These are phyloP conservation scores for Caenorhabditis macrosperma DNA, from an alignment of 2,888 invertebrate species.

Conservation along the genomic window DNA sequence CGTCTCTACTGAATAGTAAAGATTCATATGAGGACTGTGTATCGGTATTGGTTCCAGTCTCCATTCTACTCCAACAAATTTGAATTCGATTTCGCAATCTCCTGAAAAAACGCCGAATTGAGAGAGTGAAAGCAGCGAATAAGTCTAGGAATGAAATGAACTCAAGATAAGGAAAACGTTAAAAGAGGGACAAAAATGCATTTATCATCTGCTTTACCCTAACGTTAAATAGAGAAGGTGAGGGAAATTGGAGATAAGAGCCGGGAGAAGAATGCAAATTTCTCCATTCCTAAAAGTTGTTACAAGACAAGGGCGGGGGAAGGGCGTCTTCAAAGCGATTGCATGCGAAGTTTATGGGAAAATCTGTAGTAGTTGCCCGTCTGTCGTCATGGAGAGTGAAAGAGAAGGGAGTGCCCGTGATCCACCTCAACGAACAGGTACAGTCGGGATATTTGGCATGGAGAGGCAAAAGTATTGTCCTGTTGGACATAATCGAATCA, in stretches of 20 bases:
- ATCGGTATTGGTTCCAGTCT: slow-evolving; percentile 37
- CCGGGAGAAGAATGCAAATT: slow-evolving; percentile 9
- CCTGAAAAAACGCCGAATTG: background rate
- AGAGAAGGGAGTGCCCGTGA: slow-evolving; percentile 39
- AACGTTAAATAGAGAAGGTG: slow-evolving; percentile 3
- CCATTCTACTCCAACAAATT: slow-evolving; percentile 32
- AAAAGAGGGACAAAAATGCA: slow-evolving; percentile 36
- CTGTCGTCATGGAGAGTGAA: slow-evolving; percentile 17
- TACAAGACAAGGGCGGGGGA: slow-evolving; percentile 19
- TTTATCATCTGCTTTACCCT: slow-evolving; percentile 39
- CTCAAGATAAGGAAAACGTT: slow-evolving; percentile 8
- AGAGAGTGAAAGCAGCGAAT: too few species aligned
- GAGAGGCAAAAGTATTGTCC: background rate
- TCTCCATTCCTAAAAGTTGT: slow-evolving; percentile 6
- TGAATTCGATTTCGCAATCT: background rate
- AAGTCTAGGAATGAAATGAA: background rate
- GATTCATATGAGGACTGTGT: slow-evolving; percentile 33
- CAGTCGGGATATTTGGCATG: background rate
- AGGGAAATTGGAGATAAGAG: slow-evolving; percentile 14
- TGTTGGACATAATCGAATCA: slow-evolving; percentile 18
- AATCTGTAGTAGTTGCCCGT: slow-evolving; percentile 47
- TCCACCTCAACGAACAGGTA: background rate
- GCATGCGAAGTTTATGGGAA: slow-evolving; percentile 54
- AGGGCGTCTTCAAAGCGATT: slow-evolving; percentile 34
- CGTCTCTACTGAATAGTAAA: slow-evolving; percentile 20